Conservation (phyloP, 1,140 invertebrate species). For the Druon quercuslanigerum region DNA sequence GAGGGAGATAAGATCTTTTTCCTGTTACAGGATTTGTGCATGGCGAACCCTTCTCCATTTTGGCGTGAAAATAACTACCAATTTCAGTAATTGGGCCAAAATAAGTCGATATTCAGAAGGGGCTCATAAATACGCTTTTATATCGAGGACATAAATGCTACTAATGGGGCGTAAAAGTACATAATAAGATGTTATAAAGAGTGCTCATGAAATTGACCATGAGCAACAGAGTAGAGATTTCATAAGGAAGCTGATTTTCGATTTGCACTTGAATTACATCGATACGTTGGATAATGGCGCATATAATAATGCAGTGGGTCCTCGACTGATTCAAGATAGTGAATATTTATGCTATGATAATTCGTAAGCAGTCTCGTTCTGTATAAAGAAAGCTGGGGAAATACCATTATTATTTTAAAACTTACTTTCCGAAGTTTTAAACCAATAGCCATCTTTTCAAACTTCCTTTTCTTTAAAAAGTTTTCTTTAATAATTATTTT, state of each 20-base stretch:
- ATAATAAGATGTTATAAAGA: neutral
- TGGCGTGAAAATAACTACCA: conserved; percentile 2
- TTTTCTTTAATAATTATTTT: too few species aligned
- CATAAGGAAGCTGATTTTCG: neutral
- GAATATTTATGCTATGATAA: too few species aligned
- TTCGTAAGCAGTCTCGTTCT: too few species aligned
- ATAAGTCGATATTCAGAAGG: conserved; percentile 7
- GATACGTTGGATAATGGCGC: neutral
- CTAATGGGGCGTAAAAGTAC: conserved; percentile 17
- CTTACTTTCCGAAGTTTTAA: too few species aligned
- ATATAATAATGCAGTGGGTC: neutral
- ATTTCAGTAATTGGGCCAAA: conserved; percentile 15
- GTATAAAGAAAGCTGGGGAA: too few species aligned
- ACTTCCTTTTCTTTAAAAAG: too few species aligned
- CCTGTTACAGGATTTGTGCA: conserved; percentile 20
- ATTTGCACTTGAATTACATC: neutral
- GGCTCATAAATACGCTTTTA: neutral
- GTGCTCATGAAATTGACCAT: neutral
- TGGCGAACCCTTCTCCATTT: neutral
- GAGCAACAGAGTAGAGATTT: conserved; percentile 19
- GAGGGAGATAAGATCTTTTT: conserved; percentile 21
- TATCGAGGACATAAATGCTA: neutral
- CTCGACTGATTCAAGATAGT: too few species aligned
- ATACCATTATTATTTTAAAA: too few species aligned
- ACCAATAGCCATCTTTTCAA: too few species aligned